Evolutionary conservation across 2,113 vertebrate species (phyloP), one percentile per base, ranked within the genome.

Genomic region (Microcebus ravelobensis): DNA sequence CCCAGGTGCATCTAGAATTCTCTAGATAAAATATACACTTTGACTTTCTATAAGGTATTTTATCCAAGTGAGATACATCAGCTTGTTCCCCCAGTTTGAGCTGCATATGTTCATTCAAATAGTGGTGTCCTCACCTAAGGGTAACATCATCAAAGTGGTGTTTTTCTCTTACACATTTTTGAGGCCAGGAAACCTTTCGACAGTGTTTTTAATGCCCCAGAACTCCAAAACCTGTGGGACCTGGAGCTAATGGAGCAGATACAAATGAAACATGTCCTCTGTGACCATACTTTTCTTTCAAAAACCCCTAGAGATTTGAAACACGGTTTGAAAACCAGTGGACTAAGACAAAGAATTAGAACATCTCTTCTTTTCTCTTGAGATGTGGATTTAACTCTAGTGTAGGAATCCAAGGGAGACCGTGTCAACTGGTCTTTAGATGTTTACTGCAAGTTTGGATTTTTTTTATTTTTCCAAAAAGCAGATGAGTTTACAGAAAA

Each of bases 311-410:
- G 91, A 95, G 96, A 96, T 86, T 92, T 63, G 42, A 97, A 96
- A 95, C 82, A 88, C 42, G 87, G 91, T 92, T 95, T 96, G 90
- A 97, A 97, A 97, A 95, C 7, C 84, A 97, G 77, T 93, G 91
- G 96, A 90, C 93, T 97, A 96, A 97, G 87, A 93, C 91, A 97
- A 95, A 87, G 92, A 94, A 95, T 96, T 95, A 91, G 93, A 95
- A 92, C 48, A 91, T 77, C 59, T 88, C 71, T 74, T 96, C 80
- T 97, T 96, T 83, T 94, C 92, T 90, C 79, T 48, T 13, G 96
- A 90, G 91, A 95, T 23, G 11, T 61, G 65, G 57, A 45, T 94
- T 97, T 96, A 87, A 91, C 83, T 87, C 52, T 39, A 31, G 48
- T 29, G 15, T 48, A 57, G 65, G 27, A 89, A 89, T 85, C 84